These are phyloP conservation scores for Tor tambroides DNA, from an alignment of 2,113 vertebrate genomes.

Conservation along the genomic window DNA sequence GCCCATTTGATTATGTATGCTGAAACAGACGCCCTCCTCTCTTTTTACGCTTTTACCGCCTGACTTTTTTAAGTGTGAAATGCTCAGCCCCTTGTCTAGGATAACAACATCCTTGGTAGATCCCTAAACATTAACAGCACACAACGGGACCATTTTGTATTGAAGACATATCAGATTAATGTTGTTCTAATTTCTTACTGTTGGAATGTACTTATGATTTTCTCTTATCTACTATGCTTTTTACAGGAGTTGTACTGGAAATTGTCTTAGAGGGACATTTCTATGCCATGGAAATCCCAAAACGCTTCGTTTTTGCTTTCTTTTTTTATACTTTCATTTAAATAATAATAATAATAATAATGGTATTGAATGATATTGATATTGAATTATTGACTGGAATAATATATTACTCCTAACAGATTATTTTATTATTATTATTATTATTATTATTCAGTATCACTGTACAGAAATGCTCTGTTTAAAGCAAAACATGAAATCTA, in stretches of 20 bases:
- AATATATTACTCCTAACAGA: neutral
- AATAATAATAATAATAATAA: constrained; percentile 1
- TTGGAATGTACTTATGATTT: constrained; percentile 85
- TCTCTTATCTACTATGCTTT: constrained; percentile 80
- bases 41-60: constrained; percentile 86
- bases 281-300: constrained; percentile 79
- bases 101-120: constrained; percentile 69
- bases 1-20: constrained; percentile 79
- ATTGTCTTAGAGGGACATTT: constrained; percentile 81
- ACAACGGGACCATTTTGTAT: constrained; percentile 94
- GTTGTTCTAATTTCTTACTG: constrained; percentile 74
- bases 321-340: constrained; percentile 4
- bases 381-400: neutral
- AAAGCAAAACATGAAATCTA: constrained; percentile 78
- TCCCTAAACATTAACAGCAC: constrained; percentile 86
- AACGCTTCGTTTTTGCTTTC: constrained; percentile 71
- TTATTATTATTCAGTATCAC: constrained; percentile 82
- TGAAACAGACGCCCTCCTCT: constrained; percentile 82
- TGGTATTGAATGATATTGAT: neutral
- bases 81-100: constrained; percentile 63
- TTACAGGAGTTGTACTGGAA: constrained; percentile 85
- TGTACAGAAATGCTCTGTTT: constrained; percentile 99
- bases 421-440: constrained; percentile 43
- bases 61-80: constrained; percentile 84
- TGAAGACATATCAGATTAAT: constrained; percentile 91